phyloP scores from a whole-genome alignment of 2,797 vertebrate genomes.

The Anas flavirostris region DNA sequence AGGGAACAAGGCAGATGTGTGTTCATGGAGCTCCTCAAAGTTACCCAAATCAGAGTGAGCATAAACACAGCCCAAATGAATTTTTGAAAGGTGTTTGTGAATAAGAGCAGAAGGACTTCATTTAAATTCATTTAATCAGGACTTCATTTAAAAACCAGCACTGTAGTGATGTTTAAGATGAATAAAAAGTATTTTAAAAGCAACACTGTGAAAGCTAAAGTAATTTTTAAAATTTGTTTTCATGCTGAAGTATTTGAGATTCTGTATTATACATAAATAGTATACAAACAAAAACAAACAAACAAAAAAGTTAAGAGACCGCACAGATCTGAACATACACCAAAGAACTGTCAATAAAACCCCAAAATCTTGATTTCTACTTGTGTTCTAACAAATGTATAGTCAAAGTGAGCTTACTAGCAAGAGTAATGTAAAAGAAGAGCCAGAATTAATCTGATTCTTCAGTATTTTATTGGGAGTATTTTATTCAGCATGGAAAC shows the following conservation, averaged over 20 bases:
- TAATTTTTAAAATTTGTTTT: not conserved
- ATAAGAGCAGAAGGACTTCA: not conserved
- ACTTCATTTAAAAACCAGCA: not conserved
- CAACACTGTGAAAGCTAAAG: not conserved
- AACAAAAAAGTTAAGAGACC: not conserved
- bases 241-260: not conserved
- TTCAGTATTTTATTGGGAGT: not conserved
- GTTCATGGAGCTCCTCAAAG: not conserved
- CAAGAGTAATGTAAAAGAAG: not conserved
- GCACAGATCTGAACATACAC: not conserved
- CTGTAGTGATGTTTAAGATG: not conserved
- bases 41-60: not conserved
- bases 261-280: not conserved
- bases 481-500: not conserved
- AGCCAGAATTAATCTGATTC: not conserved
- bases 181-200: not conserved
- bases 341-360: not conserved
- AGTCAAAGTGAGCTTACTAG: not conserved
- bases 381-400: not conserved
- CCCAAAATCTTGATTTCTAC: not conserved
- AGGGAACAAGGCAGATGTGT: not conserved
- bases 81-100: not conserved
- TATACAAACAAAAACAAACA: not conserved
- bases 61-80: not conserved
- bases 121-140: not conserved